Percentiles rank a stretch among this genome's conserved stretches.
phyloP scores from a whole-genome alignment of 2,113 vertebrate species.

The Garra rufa region DNA sequence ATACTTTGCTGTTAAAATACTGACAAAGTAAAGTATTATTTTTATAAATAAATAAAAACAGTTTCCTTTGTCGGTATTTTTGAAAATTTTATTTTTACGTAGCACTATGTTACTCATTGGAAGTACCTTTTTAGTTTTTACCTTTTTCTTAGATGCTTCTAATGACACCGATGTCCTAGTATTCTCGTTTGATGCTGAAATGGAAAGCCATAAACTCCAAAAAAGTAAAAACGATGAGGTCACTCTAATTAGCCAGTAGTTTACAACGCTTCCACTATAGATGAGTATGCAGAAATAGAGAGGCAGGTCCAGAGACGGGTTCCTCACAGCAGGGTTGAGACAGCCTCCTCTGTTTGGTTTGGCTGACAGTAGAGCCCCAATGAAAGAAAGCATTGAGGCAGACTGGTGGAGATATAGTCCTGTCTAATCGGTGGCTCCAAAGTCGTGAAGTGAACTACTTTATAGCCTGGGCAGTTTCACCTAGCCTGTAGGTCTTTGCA shows the following conservation, averaged over 20 bases:
- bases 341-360: conserved; percentile 49
- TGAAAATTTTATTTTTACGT: neutral
- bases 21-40: neutral
- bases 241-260: conserved; percentile 27
- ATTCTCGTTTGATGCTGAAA: neutral
- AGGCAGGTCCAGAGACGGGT: neutral
- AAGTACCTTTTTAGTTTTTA: neutral
- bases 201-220: conserved; percentile 47
- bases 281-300: conserved; percentile 26
- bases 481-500: neutral
- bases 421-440: conserved; percentile 61
- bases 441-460: conserved; percentile 40
- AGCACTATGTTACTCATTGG: neutral
- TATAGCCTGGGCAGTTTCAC: neutral
- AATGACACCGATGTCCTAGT: neutral
- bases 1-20: neutral
- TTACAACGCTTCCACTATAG: conserved; percentile 15
- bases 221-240: conserved; percentile 53
- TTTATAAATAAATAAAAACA: no score
- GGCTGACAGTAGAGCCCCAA: conserved; percentile 54
- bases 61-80: no score
- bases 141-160: neutral
- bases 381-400: conserved; percentile 69
- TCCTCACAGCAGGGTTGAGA: neutral
- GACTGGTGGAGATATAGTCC: conserved; percentile 58